phyloP scores from a whole-genome alignment of 92 coral and sea anemone genomes.

The Umimayanthus kanabou region DNA sequence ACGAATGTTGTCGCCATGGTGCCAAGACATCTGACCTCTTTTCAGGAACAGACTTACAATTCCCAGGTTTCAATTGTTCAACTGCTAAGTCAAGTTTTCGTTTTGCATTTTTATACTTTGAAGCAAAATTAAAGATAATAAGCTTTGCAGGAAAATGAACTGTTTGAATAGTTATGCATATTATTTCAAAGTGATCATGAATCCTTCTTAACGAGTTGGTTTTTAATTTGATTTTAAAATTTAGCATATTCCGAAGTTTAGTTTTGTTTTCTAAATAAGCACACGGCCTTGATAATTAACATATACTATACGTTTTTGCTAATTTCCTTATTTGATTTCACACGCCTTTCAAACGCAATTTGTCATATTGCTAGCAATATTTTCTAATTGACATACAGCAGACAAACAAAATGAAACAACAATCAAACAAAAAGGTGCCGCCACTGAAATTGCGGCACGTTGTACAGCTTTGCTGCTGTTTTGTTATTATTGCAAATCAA shows the following conservation, averaged over 20 bases:
- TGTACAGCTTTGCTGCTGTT: constrained; percentile 8
- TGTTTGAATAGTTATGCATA: background rate
- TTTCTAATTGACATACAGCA: constrained; percentile 18
- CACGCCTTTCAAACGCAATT: constrained; percentile 21
- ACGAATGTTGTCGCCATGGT: background rate
- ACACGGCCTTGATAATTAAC: background rate
- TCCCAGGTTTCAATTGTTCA: background rate
- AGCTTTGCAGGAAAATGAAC: background rate
- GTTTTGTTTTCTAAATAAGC: background rate
- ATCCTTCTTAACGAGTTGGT: background rate
- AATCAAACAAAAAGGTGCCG: constrained; percentile 10
- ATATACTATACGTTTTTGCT: background rate
- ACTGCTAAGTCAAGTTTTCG: background rate
- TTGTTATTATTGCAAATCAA: background rate
- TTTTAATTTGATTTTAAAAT: background rate
- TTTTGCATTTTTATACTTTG: background rate
- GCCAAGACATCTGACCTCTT: background rate
- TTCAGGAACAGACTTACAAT: background rate
- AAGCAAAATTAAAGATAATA: background rate
- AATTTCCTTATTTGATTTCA: background rate
- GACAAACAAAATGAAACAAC: constrained; percentile 3
- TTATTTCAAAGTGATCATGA: background rate
- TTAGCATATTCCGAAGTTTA: background rate
- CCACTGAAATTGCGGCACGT: background rate
- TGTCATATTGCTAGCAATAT: background rate